phyloP scores from a whole-genome alignment of 2,797 vertebrate genomes.

The Novumbra hubbsi region DNA sequence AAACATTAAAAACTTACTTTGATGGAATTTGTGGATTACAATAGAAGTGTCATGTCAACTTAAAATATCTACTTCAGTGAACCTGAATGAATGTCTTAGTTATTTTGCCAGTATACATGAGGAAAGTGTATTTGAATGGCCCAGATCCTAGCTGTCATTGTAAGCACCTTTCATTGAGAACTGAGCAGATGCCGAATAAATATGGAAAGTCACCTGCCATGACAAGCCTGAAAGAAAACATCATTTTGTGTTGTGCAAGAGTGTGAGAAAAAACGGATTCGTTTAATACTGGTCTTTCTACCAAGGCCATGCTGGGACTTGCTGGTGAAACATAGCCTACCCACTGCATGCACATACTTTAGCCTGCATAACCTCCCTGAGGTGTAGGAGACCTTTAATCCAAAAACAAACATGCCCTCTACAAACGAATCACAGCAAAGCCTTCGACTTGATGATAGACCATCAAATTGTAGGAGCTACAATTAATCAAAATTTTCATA shows the following conservation, averaged over 20 bases:
- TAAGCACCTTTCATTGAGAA: background rate
- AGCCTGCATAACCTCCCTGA: slow-evolving; percentile 55
- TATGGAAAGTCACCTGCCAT: slow-evolving; percentile 28
- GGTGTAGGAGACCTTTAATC: slow-evolving; percentile 38
- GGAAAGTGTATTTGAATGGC: background rate
- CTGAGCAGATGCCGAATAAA: background rate
- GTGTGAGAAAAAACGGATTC: slow-evolving; percentile 56
- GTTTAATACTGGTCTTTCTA: slow-evolving; percentile 48
- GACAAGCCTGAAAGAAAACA: slow-evolving; percentile 30
- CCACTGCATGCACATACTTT: slow-evolving; percentile 66
- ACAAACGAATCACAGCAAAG: background rate
- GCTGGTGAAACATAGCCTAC: slow-evolving; percentile 60
- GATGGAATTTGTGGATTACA: background rate
- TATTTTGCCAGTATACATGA: background rate
- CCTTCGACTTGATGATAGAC: background rate
- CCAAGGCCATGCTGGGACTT: slow-evolving; percentile 78
- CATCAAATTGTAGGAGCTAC: background rate
- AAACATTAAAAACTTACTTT: background rate
- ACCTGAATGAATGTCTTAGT: background rate
- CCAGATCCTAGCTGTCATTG: background rate
- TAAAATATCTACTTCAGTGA: background rate
- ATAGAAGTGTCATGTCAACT: no score
- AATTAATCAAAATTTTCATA: background rate
- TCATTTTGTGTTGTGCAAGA: slow-evolving; percentile 55
- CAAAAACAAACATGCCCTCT: slow-evolving; percentile 36